phyloP scores from a whole-genome alignment of 2,888 invertebrate genomes.

The Hypomecis atomaria region DNA sequence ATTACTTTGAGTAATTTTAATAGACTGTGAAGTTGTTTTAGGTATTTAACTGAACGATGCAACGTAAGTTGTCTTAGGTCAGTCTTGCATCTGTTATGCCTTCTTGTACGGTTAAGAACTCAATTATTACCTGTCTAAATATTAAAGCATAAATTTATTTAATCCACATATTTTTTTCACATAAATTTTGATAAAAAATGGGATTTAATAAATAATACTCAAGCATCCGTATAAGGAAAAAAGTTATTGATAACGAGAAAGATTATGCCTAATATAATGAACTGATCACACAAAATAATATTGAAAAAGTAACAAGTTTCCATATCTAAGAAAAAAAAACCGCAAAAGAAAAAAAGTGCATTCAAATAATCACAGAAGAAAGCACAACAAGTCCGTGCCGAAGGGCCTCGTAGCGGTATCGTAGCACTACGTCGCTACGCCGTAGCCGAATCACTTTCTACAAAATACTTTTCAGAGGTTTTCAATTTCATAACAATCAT shows the following conservation, averaged over 20 bases:
- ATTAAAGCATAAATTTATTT: background rate
- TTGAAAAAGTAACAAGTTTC: background rate
- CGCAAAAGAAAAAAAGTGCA: conserved; percentile 1
- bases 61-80: conserved; percentile 19
- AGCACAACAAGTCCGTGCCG: conserved; percentile 25
- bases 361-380: conserved; percentile 12
- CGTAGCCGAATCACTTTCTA: conserved; percentile 35
- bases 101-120: background rate
- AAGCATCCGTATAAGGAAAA: no score
- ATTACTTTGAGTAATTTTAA: background rate
- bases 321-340: background rate
- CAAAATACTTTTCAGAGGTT: conserved; percentile 24
- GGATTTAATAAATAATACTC: no score
- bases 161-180: no score
- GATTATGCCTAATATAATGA: no score
- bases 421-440: conserved; percentile 39
- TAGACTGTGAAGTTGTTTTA: background rate
- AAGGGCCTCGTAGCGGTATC: conserved; percentile 29
- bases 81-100: conserved; percentile 1
- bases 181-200: no score
- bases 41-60: background rate
- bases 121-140: background rate
- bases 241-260: no score
- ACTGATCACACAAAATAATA: no score
- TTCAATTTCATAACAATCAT: conserved; percentile 12